These are phyloP conservation scores for Felis catus DNA, from an alignment of 2,113 vertebrate genomes.

Conservation along the genomic window DNA sequence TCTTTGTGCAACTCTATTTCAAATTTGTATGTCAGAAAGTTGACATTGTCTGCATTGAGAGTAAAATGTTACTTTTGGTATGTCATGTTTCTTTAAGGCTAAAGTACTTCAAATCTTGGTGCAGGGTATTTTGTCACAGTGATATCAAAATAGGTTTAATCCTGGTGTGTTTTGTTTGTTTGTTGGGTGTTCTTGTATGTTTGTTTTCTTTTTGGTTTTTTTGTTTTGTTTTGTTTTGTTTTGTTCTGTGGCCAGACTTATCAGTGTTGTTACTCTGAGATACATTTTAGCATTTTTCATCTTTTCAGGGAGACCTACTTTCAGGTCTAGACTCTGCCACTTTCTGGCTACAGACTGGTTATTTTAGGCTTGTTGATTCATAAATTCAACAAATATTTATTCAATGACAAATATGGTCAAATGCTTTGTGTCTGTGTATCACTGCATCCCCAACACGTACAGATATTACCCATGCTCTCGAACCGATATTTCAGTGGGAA, in stretches of 20 bases:
- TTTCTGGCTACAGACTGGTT: not conserved
- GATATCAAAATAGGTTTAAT: conserved; percentile 14
- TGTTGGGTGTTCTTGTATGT: not conserved
- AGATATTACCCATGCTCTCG: not conserved
- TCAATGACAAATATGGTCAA: not conserved
- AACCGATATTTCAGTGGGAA: not conserved
- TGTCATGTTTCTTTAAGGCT: conserved; percentile 33
- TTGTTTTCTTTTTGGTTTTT: not conserved
- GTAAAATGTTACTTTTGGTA: conserved; percentile 18
- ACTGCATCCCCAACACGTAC: not conserved
- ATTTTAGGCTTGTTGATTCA: not conserved
- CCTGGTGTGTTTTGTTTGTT: not conserved
- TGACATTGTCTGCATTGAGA: conserved; percentile 4
- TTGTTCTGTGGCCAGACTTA: not conserved
- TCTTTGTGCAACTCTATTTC: not conserved
- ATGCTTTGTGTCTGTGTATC: not conserved
- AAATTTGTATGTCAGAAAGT: conserved; percentile 31
- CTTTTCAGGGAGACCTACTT: not conserved
- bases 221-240: not conserved
- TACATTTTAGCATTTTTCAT: not conserved
- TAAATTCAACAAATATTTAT: not conserved
- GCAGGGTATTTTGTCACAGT: not conserved
- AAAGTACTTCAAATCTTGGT: conserved; percentile 23
- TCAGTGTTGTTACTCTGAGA: not conserved
- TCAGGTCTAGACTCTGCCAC: not conserved